A percentile compares a stretch with the other conserved stretches of the same genome.
Conservation (phyloP, 30 jellyfish, hydroid and myxozoan species). For the Chrysaora quinquecirrha region DNA sequence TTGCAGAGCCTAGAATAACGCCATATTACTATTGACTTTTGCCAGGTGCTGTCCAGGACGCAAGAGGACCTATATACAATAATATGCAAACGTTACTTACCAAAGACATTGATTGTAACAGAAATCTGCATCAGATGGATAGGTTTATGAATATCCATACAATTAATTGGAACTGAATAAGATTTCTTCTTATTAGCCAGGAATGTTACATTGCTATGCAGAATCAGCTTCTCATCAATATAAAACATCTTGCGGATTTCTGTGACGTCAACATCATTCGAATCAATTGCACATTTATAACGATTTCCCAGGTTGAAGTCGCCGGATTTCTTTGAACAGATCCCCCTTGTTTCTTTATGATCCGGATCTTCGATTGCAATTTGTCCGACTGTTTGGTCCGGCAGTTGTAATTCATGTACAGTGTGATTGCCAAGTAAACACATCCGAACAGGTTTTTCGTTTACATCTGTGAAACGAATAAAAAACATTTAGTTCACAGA, state of each 20-base stretch:
- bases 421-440: slow-evolving; percentile 56
- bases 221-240: slow-evolving; percentile 18
- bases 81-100: no score
- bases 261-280: slow-evolving; percentile 30
- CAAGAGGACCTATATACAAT: no score
- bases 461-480: slow-evolving; percentile 35
- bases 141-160: slow-evolving; percentile 50
- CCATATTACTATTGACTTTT: no score
- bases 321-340: slow-evolving; percentile 36
- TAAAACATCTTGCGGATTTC: slow-evolving; percentile 8
- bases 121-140: slow-evolving; percentile 23
- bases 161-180: slow-evolving; percentile 50
- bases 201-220: slow-evolving; percentile 47
- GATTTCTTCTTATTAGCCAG: slow-evolving; percentile 6
- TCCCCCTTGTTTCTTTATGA: slow-evolving; percentile 45
- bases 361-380: slow-evolving; percentile 72
- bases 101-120: slow-evolving; percentile 17
- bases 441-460: slow-evolving; percentile 61
- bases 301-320: background rate
- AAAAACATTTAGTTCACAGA: no score
- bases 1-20: no score
- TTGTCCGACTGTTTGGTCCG: slow-evolving; percentile 59
- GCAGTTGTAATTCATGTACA: slow-evolving; percentile 25
- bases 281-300: slow-evolving; percentile 45
- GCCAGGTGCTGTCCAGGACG: no score